Percentiles rank a stretch among this genome's conserved stretches.
These are phyloP conservation scores for Mugil cephalus DNA, from an alignment of 2,113 vertebrate genomes.

Conservation along the genomic window DNA sequence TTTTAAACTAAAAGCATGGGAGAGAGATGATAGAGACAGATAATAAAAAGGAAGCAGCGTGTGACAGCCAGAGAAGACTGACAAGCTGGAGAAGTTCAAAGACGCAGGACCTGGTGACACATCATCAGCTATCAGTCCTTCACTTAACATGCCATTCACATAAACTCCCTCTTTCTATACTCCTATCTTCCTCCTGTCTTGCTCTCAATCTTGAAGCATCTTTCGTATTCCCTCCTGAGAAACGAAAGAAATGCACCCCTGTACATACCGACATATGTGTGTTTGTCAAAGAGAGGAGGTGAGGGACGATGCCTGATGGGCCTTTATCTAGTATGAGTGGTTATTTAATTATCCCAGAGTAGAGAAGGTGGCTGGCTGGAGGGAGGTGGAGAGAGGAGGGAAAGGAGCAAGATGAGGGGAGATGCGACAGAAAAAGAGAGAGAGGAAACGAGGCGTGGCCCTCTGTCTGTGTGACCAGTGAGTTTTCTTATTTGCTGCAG, in stretches of 20 bases:
- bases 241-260: no score
- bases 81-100: conserved; percentile 28
- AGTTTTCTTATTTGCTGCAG: no score
- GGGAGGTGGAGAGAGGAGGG: conserved; percentile 18
- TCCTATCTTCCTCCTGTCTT: conserved; percentile 21
- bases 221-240: conserved; percentile 14
- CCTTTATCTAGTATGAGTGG: conserved; percentile 68
- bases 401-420: conserved; percentile 52
- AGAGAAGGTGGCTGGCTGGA: conserved; percentile 32
- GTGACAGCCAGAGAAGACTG: background rate
- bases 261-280: no score
- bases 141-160: conserved; percentile 42
- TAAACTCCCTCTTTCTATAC: conserved; percentile 27
- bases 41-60: background rate
- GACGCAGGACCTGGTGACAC: conserved; percentile 36
- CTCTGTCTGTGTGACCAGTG: conserved; percentile 5
- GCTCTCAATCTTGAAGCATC: conserved; percentile 2
- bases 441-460: conserved; percentile 46
- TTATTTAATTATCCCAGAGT: conserved; percentile 74
- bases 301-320: conserved; percentile 61
- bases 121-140: conserved; percentile 48
- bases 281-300: conserved; percentile 20
- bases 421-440: conserved; percentile 54
- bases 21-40: background rate
- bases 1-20: conserved; percentile 27